Conservation (phyloP, 1,140 invertebrate genomes). For the Palaemon carinicauda region DNA sequence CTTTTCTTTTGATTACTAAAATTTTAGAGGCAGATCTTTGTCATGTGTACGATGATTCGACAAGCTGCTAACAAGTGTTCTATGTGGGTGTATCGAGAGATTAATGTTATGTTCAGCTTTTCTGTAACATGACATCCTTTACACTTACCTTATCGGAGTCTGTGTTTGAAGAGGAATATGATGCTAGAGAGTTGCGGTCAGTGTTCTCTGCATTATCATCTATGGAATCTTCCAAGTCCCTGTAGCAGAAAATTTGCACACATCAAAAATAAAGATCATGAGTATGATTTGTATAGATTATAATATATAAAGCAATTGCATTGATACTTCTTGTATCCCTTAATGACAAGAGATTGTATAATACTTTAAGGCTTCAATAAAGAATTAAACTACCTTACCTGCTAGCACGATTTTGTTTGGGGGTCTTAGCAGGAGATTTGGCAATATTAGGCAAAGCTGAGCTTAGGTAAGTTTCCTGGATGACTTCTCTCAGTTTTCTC, state of each 20-base stretch:
- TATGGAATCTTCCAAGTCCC: slow-evolving; percentile 44
- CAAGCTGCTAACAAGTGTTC: too few relatives aligned
- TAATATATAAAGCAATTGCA: background rate
- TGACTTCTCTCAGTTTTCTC: slow-evolving; percentile 91
- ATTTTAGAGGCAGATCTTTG: too few relatives aligned
- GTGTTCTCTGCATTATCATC: slow-evolving; percentile 46
- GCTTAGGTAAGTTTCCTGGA: slow-evolving; percentile 95
- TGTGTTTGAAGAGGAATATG: slow-evolving; percentile 46
- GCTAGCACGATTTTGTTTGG: slow-evolving; percentile 76
- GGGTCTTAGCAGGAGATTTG: slow-evolving; percentile 66
- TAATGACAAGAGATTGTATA: background rate
- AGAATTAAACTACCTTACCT: slow-evolving; percentile 66
- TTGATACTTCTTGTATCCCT: background rate
- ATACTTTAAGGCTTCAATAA: background rate
- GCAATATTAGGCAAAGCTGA: slow-evolving; percentile 71
- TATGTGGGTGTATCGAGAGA: too few relatives aligned
- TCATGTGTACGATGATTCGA: too few relatives aligned
- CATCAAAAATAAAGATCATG: background rate
- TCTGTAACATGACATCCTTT: background rate
- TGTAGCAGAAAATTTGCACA: background rate
- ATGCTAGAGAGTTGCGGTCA: slow-evolving; percentile 44
- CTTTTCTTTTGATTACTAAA: too few relatives aligned
- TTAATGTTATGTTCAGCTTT: too few relatives aligned
- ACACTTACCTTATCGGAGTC: slow-evolving; percentile 54
- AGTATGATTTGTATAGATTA: background rate